Percentiles rank a stretch among this genome's conserved stretches.
Evolutionary conservation across 2,113 vertebrate genomes (phyloP).

Genomic region (Strix uralensis): DNA sequence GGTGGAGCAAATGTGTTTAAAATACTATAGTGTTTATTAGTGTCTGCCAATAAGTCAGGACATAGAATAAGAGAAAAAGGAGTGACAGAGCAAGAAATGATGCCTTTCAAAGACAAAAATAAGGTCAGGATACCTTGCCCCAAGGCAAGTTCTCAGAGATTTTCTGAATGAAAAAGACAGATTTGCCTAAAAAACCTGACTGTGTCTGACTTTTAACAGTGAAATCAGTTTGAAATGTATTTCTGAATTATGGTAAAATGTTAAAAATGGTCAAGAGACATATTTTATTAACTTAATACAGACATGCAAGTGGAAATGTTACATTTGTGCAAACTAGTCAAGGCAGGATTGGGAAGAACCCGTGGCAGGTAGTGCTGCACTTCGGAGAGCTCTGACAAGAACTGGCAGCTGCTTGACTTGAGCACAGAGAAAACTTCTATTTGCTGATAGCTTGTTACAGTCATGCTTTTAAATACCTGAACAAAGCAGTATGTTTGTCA

Average conservation of each 20-base stretch:
- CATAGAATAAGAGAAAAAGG: neutral
- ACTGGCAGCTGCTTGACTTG: neutral
- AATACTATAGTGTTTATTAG: neutral
- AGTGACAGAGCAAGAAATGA: neutral
- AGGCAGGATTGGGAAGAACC: neutral
- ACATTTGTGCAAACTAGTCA: neutral
- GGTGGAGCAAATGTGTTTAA: neutral
- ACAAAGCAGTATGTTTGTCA: slow-evolving; percentile 33
- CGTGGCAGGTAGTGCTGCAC: neutral
- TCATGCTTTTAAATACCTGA: slow-evolving; percentile 20
- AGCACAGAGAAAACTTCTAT: neutral
- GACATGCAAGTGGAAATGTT: neutral
- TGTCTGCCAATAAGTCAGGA: neutral
- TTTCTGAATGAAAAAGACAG: neutral
- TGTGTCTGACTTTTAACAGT: neutral
- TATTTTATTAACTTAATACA: neutral
- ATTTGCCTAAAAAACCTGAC: neutral
- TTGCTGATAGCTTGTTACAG: slow-evolving; percentile 33
- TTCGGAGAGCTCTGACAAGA: neutral
- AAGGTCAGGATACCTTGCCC: neutral
- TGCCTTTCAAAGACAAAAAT: neutral
- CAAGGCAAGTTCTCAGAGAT: neutral
- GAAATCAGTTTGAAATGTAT: neutral
- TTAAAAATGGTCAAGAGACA: neutral
- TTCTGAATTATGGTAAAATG: neutral